Conservation (phyloP, 2,888 invertebrate genomes). For the Fragum sueziense region DNA sequence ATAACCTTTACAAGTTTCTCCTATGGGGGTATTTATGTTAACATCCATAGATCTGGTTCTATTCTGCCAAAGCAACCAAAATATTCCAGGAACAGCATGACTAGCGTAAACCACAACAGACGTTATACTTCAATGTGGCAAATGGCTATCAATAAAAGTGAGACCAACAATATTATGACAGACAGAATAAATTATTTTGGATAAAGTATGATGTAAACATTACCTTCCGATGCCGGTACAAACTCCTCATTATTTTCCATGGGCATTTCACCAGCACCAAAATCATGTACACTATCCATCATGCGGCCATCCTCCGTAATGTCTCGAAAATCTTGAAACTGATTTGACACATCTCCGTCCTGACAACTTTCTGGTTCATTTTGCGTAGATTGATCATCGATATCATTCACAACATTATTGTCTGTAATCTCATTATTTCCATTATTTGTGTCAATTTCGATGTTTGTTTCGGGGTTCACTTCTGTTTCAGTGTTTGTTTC, state of each 20-base stretch:
- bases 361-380: background rate
- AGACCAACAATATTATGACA: no score
- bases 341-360: constrained; percentile 20
- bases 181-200: no score
- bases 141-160: no score
- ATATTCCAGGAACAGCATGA: no score
- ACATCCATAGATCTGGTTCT: no score
- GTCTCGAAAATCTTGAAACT: constrained; percentile 22
- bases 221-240: constrained; percentile 71
- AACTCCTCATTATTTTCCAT: constrained; percentile 72
- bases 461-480: background rate
- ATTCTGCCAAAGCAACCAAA: no score
- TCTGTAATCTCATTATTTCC: background rate
- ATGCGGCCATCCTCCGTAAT: constrained; percentile 29
- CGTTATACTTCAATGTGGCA: no score
- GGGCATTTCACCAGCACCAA: constrained; percentile 71
- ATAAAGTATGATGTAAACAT: background rate
- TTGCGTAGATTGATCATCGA: constrained; percentile 29
- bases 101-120: no score
- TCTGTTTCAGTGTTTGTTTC: background rate
- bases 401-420: constrained; percentile 18
- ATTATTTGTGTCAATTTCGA: background rate
- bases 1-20: no score
- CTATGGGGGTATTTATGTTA: no score
- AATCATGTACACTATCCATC: constrained; percentile 72